Percentiles rank a stretch among this genome's conserved stretches.
phyloP scores from a whole-genome alignment of 1,140 invertebrate genomes.

The Drosophila burlai region DNA sequence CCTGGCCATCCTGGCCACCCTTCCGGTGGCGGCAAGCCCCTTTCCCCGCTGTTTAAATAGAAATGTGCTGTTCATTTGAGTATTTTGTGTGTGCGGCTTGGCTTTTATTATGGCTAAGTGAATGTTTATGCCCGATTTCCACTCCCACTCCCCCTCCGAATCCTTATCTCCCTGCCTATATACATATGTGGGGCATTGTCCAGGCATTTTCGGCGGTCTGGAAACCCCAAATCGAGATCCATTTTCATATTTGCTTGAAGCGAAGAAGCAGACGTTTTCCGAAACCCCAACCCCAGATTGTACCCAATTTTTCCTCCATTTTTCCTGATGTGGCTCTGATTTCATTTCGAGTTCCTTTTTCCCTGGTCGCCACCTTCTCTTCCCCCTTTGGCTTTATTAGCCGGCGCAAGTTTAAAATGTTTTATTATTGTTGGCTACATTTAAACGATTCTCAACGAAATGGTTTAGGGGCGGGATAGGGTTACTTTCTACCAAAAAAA shows the following conservation, averaged over 20 bases:
- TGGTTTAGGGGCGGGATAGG: constrained; percentile 14
- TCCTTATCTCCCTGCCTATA: constrained; percentile 22
- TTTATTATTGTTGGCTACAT: constrained; percentile 65
- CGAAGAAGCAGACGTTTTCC: constrained; percentile 47
- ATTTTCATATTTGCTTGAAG: constrained; percentile 63
- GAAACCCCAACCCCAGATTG: neutral
- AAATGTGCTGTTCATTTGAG: constrained; percentile 63
- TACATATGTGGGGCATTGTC: constrained; percentile 32
- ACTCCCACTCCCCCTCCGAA: neutral
- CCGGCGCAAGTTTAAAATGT: constrained; percentile 54
- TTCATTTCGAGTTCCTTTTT: constrained; percentile 53
- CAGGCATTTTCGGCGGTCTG: constrained; percentile 11
- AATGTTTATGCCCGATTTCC: constrained; percentile 75
- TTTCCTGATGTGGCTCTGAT: constrained; percentile 55
- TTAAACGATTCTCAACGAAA: constrained; percentile 50
- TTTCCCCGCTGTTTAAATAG: constrained; percentile 36
- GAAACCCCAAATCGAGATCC: constrained; percentile 40
- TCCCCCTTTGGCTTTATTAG: constrained; percentile 51
- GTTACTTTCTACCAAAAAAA: constrained; percentile 4
- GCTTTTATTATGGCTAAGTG: constrained; percentile 73
- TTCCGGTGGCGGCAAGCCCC: neutral
- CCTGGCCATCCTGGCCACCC: neutral
- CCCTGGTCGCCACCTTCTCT: neutral
- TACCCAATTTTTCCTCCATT: neutral
- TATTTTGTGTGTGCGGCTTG: constrained; percentile 41